Conservation (phyloP, 2,888 invertebrate species). For the Lepidocyrtoides sp. region DNA sequence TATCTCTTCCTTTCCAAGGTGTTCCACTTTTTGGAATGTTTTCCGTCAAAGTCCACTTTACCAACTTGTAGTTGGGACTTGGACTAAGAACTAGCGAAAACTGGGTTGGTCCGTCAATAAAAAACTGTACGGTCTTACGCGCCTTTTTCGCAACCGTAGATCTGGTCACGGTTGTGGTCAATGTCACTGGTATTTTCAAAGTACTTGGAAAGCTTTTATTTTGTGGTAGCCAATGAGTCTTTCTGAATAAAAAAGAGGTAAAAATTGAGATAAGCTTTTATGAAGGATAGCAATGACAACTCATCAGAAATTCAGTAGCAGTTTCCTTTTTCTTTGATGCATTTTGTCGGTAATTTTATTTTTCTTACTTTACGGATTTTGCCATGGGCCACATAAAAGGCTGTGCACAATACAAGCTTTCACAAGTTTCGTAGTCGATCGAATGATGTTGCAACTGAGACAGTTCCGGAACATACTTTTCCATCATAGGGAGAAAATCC, state of each 20-base stretch:
- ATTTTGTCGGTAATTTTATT: too few species aligned
- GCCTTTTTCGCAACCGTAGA: conserved; percentile 35
- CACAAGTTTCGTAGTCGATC: conserved; percentile 78
- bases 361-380: too few species aligned
- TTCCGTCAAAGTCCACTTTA: conserved; percentile 86
- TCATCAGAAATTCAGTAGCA: not conserved
- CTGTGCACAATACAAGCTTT: conserved; percentile 83
- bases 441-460: conserved; percentile 66
- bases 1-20: conserved; percentile 86
- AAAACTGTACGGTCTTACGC: conserved; percentile 70
- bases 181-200: conserved; percentile 73
- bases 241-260: conserved; percentile 70
- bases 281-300: not conserved
- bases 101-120: conserved; percentile 87
- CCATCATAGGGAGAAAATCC: conserved; percentile 77
- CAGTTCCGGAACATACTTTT: conserved; percentile 76
- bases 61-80: conserved; percentile 86
- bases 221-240: conserved; percentile 83
- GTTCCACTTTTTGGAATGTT: conserved; percentile 85
- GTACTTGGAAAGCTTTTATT: conserved; percentile 58
- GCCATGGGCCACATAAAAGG: conserved; percentile 83
- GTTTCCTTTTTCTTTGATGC: conserved; percentile 79
- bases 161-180: conserved; percentile 72
- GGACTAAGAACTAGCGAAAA: conserved; percentile 87
- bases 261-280: conserved; percentile 32